A percentile compares a stretch with the other conserved stretches of the same genome.
Conservation (phyloP, 2,797 vertebrate species). For the Liparis tanakae region DNA sequence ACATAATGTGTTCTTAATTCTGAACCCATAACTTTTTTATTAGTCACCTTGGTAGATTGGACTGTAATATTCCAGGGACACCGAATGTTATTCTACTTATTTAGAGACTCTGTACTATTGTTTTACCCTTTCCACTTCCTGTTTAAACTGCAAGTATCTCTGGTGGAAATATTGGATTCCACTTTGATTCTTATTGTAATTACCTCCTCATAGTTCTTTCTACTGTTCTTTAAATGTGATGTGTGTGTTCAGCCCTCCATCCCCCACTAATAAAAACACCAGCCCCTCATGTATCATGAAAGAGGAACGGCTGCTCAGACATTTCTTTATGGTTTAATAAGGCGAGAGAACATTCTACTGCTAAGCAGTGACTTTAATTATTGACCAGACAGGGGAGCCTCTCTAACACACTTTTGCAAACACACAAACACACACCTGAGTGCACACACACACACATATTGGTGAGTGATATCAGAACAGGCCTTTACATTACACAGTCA, state of each 20-base stretch:
- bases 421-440: constrained; percentile 39
- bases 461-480: constrained; percentile 58
- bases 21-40: constrained; percentile 58
- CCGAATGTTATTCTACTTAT: constrained; percentile 27
- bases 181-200: constrained; percentile 11
- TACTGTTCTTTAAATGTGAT: constrained; percentile 11
- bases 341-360: constrained; percentile 32
- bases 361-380: constrained; percentile 60
- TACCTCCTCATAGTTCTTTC: neutral
- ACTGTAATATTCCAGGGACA: constrained; percentile 34
- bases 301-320: constrained; percentile 29
- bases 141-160: constrained; percentile 25
- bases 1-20: constrained; percentile 57
- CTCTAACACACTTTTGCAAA: constrained; percentile 17
- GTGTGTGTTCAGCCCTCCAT: constrained; percentile 3
- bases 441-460: constrained; percentile 29
- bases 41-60: constrained; percentile 51
- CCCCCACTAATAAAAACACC: constrained; percentile 30
- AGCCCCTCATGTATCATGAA: constrained; percentile 43
- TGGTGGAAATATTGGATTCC: constrained; percentile 12
- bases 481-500: constrained; percentile 50
- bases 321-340: constrained; percentile 42
- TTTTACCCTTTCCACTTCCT: constrained; percentile 15
- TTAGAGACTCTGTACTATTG: constrained; percentile 23
- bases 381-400: constrained; percentile 54